Conservation (phyloP, 1,140 invertebrate species). For the Trichonephila clavata region DNA sequence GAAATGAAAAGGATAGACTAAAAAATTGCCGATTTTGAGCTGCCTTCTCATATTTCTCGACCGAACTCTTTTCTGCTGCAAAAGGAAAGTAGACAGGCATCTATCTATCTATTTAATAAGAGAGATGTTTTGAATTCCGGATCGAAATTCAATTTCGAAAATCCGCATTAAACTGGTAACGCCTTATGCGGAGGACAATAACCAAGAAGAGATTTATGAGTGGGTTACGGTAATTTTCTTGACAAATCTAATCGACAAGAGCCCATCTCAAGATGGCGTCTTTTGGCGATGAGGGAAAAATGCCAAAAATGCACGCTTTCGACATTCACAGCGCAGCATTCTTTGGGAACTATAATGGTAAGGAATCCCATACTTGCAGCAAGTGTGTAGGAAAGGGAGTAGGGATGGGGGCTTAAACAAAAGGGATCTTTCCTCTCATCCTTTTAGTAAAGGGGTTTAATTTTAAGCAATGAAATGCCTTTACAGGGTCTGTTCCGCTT, state of each 20-base stretch:
- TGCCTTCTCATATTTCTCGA: conserved; percentile 25
- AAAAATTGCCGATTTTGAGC: conserved; percentile 9
- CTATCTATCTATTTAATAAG: conserved; percentile 53
- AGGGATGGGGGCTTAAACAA: background rate
- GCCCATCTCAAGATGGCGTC: conserved; percentile 37
- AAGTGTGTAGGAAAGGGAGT: background rate
- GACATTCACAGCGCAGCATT: conserved; percentile 37
- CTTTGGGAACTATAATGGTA: conserved; percentile 19
- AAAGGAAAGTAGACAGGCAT: background rate
- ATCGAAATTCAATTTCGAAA: conserved; percentile 62
- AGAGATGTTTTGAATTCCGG: conserved; percentile 57
- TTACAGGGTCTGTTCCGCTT: conserved; percentile 10
- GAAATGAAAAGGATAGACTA: conserved; percentile 21
- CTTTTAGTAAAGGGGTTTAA: conserved; percentile 46
- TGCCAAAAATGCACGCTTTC: conserved; percentile 48
- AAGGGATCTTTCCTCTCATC: conserved; percentile 18
- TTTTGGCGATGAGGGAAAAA: conserved; percentile 43
- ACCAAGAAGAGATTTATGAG: conserved; percentile 49
- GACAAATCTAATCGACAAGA: conserved; percentile 64
- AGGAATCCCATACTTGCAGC: conserved; percentile 38
- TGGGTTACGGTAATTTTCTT: conserved; percentile 42
- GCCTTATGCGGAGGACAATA: conserved; percentile 18
- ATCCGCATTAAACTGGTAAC: conserved; percentile 27
- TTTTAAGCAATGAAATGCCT: conserved; percentile 50
- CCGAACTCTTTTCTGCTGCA: no score